Evolutionary conservation across 1,140 invertebrate species (phyloP), one percentile per base, ranked within the genome.

Genomic region (Penaeus japonicus): DNA sequence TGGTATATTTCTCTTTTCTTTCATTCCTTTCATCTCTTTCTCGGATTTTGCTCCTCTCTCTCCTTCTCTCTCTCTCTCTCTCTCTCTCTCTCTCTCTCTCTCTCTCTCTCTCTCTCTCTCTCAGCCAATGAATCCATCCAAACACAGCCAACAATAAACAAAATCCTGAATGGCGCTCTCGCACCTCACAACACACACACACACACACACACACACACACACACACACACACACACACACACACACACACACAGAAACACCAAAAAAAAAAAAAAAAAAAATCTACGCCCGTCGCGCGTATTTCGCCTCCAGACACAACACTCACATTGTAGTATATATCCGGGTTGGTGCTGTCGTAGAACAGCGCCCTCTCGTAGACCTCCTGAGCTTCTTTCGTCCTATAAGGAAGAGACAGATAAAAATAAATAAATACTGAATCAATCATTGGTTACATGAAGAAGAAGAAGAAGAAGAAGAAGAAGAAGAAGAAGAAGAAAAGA

Each of bases 301-400:
- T 3, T 35, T 12, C 15, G 32, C 10, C 30, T 79, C 12, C 32
- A 35, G 3, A 15, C 39, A 32, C 3, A 20, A 32, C n/a, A 82
- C 95, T 95, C 93, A 97, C 96, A 93, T 99, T 99, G 92, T 99
- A 99, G 93, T 99, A 98, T 91, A 99, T 98, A 92, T 99, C 98
- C 3, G 98, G 97, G 94, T 99, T 99, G 91, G 96, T 96, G 91
- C 96, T 97, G 92, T 99, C 98, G 93, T 98, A 98, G 90, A 97
- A 95, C 30, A 99, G 93, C 0, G 98, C 98, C 92, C 96, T 94
- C 92, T 98, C 97, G 92, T 99, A 99, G 32, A 98, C 97, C 92
- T 98, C 96, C 92, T 98, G 96, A 0, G 98, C 98, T 93, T 99
- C 98, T 91, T 97, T 96, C 5, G 97, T 98, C 89, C 90, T 90